Base-by-base conservation (phyloP, 2,888 invertebrate genomes). In the Euspilapteryx auroguttella region DNA sequence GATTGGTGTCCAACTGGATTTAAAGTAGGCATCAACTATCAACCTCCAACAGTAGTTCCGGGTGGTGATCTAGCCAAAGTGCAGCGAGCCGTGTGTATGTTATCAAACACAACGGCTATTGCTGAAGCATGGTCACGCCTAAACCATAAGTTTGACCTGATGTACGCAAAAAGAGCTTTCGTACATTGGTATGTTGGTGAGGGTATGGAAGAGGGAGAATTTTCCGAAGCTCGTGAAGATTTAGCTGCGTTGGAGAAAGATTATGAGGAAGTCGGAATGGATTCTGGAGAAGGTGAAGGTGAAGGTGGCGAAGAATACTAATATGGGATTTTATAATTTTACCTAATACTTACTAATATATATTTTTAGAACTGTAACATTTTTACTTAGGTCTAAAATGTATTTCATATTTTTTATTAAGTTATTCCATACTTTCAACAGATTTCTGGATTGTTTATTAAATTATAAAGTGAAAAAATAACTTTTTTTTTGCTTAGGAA, bases 41-140 rank as follows among this genome's bases (percentile, higher is more conserved):
- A 79, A 82, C 89, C 50, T 75, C 89, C 61, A 78, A 90, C 90
- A 2, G 92, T 91, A 9, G 93, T 94, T 1, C 94, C 94, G 0
- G 92, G 93, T 2, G 94, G 93, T 2, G 94, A 94, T 53, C 64
- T 92, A 47, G 94, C 94, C 31, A 94, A 93, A 66, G 93, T 94
- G 1, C 92, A 93, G 53, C 83, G 95, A 23, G 94, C 95, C 10
- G 94, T 96, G 2, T 96, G 96, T 76, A 96, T 95, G 95, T 75
- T 96, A 53, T 93, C 93, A 29, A 96, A 96, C 86, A 96, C 95
- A 25, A 96, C 95, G 1, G 93, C 95, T 34, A 95, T 96, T 49
- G 94, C 94, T n/a, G 94, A 96, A 56, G 95, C 95, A 23, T 96
- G 95, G 95, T 93, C 94, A 29, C 86, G 95, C 44, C 80, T 96